Base-by-base conservation (phyloP, 2,888 invertebrate genomes). In the Frankliniella intonsa region DNA sequence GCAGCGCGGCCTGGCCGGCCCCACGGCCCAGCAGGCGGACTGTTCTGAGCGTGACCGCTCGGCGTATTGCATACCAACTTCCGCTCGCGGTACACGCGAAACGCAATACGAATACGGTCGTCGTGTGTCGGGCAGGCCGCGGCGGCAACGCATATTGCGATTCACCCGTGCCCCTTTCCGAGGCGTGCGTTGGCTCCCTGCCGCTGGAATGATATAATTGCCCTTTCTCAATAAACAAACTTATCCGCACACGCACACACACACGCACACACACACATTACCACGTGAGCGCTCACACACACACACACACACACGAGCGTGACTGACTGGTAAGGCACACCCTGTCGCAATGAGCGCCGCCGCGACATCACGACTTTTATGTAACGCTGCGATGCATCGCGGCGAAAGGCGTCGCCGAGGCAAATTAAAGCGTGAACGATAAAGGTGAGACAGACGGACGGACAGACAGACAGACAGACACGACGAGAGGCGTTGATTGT, bases 291-390 rank as follows among this genome's bases (percentile, higher is more conserved):
- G n/a, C n/a, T n/a, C n/a, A n/a, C n/a, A 38, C 38, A 38, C 55
- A 55, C 55, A 55, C 55, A 55, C 55, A 55, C 55, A 55, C 55
- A 55, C 55, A 55, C 55, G 17, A 55, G 55, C 55, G 55, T 38
- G 38, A 14, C 55, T 17, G 55, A 14, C 55, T 14, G 55, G 17
- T 0, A 12, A 19, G 55, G 17, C 55, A 19, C 19, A 12, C 55
- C 55, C 17, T 55, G 55, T 14, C 55, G 55, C 19, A 19, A 5
- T 19, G 55, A 9, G 55, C 38, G 38, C 38, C 25, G 22, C 22
- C 22, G 69, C 69, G 69, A 76, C 69, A 76, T 76, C 69, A 76
- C 69, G 69, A 76, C 69, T 76, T 76, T 76, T 76, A 76, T 76
- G 69, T 76, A 25, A 76, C 69, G 69, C 10, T 19, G 69, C 25